A percentile compares a stretch with the other conserved stretches of the same genome.
phyloP scores from a whole-genome alignment of 2,888 invertebrate genomes.

The Nysson spinosus region DNA sequence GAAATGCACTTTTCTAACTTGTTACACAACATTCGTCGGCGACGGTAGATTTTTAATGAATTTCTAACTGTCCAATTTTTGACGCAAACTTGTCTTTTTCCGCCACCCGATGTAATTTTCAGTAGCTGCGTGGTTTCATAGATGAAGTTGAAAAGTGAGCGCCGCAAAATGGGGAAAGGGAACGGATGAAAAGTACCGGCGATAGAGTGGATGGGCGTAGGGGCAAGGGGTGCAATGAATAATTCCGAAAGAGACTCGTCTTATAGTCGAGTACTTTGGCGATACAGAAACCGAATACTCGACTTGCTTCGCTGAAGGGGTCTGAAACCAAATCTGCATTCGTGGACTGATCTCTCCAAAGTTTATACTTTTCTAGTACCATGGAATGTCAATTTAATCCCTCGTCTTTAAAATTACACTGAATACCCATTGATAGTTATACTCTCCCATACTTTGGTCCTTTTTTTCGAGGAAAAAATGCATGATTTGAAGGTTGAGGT shows the following conservation, averaged over 20 bases:
- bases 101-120: slow-evolving; percentile 49
- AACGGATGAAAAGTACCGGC: slow-evolving; percentile 53
- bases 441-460: not conserved
- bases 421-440: slow-evolving; percentile 1
- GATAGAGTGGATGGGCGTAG: slow-evolving; percentile 20
- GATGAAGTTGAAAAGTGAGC: slow-evolving; percentile 61
- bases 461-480: too few species aligned
- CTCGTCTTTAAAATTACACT: slow-evolving; percentile 19
- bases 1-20: slow-evolving; percentile 1
- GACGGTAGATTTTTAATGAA: slow-evolving; percentile 62
- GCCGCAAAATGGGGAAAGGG: slow-evolving; percentile 51
- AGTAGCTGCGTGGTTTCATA: slow-evolving; percentile 41
- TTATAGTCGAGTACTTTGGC: slow-evolving; percentile 63
- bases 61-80: slow-evolving; percentile 73
- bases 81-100: slow-evolving; percentile 22
- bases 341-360: slow-evolving; percentile 18
- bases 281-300: slow-evolving; percentile 55
- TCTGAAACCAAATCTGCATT: slow-evolving; percentile 52
- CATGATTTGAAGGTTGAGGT: too few species aligned
- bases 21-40: slow-evolving; percentile 13
- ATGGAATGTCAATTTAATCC: slow-evolving; percentile 17
- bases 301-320: slow-evolving; percentile 29
- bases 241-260: slow-evolving; percentile 68
- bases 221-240: slow-evolving; percentile 68
- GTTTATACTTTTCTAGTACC: not conserved